phyloP scores from a whole-genome alignment of 2,797 vertebrate genomes.

The Phaenicophaeus curvirostris region DNA sequence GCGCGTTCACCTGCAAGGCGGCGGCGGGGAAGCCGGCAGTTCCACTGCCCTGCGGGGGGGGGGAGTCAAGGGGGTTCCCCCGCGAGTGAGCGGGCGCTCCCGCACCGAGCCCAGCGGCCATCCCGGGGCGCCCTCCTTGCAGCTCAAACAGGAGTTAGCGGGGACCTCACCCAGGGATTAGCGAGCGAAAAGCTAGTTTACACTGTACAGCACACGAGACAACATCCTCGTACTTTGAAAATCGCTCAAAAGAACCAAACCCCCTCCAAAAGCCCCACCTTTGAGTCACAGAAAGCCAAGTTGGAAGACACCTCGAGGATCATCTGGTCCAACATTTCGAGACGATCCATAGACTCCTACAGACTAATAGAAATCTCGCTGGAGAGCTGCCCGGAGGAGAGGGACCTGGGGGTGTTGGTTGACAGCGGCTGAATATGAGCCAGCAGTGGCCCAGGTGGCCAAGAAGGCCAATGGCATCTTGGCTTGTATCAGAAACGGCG shows the following conservation, averaged over 20 bases:
- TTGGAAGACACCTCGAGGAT: too few relatives aligned
- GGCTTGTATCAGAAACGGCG: too few relatives aligned
- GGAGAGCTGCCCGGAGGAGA: too few relatives aligned
- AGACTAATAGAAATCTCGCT: too few relatives aligned
- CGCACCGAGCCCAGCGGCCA: background rate
- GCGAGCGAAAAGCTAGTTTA: background rate
- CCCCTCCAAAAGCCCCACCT: background rate
- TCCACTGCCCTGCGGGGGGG: background rate
- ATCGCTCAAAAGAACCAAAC: too few relatives aligned
- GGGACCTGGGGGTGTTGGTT: too few relatives aligned
- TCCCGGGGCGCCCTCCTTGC: background rate
- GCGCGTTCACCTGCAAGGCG: constrained; percentile 54
- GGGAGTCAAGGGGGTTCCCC: background rate
- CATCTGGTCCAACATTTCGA: too few relatives aligned
- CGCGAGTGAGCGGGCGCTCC: background rate
- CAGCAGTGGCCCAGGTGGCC: too few relatives aligned
- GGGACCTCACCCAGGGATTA: background rate
- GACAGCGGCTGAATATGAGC: too few relatives aligned
- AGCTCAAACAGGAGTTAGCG: background rate
- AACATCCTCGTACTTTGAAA: background rate
- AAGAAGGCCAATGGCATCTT: too few relatives aligned
- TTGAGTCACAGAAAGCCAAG: too few relatives aligned
- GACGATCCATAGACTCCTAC: too few relatives aligned
- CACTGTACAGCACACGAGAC: background rate
- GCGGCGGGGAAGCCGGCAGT: background rate